Conservation (phyloP, 2,888 invertebrate genomes). For the Lottia scabra region DNA sequence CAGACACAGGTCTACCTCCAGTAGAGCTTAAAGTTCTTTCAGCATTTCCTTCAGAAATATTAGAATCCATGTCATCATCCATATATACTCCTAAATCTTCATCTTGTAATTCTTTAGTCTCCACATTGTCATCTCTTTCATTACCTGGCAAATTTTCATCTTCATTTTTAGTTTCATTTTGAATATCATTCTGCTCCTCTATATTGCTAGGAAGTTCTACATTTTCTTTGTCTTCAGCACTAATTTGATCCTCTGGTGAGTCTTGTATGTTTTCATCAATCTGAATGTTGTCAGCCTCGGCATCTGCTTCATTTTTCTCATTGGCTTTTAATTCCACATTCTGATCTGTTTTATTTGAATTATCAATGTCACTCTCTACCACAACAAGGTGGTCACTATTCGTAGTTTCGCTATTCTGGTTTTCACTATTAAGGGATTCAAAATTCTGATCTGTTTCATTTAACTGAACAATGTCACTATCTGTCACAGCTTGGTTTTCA, state of each 20-base stretch:
- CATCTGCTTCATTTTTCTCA: too few species aligned
- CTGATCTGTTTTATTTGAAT: too few species aligned
- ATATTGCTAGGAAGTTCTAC: neutral
- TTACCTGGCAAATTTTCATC: neutral
- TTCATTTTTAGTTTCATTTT: neutral
- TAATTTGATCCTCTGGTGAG: neutral
- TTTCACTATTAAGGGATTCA: too few species aligned
- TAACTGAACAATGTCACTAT: too few species aligned
- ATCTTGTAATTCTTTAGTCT: neutral
- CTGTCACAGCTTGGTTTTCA: neutral
- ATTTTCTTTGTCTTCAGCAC: neutral
- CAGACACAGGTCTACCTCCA: too few species aligned
- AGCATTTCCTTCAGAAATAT: neutral
- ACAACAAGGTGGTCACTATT: too few species aligned
- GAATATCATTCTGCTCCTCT: neutral
- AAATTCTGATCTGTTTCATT: too few species aligned
- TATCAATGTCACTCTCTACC: too few species aligned
- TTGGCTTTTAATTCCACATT: too few species aligned
- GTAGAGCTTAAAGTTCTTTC: too few species aligned
- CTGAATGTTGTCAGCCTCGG: neutral
- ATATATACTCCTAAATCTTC: neutral
- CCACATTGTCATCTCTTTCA: neutral
- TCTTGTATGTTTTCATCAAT: neutral
- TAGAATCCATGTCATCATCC: neutral
- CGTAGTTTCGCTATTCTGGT: too few species aligned